Conservation (phyloP, 2,888 invertebrate genomes). For the Merodon equestris region DNA sequence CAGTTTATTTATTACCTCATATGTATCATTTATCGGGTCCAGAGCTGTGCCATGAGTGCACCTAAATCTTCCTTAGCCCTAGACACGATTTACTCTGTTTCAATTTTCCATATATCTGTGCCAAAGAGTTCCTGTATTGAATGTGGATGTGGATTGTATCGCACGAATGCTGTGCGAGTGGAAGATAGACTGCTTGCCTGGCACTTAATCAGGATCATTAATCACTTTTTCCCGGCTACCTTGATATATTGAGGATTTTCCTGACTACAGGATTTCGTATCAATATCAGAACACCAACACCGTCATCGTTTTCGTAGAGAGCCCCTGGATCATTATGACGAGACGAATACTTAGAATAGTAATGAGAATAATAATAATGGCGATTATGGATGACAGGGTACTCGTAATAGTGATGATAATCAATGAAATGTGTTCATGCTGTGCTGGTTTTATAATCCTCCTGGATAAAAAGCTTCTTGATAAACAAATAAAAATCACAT, state of each 20-base stretch:
- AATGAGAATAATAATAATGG: no score
- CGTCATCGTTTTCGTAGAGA: slow-evolving; percentile 15
- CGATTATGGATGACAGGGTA: no score
- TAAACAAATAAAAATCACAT: no score
- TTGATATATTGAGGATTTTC: slow-evolving; percentile 13
- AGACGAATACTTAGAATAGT: no score
- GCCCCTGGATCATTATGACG: slow-evolving; percentile 35
- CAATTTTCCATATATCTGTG: slow-evolving; percentile 26
- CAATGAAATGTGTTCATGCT: no score
- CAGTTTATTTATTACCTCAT: slow-evolving; percentile 61
- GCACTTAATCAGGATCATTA: slow-evolving; percentile 55
- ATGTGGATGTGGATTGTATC: slow-evolving; percentile 39
- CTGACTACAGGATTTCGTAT: slow-evolving; percentile 28
- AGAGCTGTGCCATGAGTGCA: no score
- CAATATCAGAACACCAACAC: slow-evolving; percentile 23
- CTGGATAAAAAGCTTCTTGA: no score
- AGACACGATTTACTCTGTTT: slow-evolving; percentile 53
- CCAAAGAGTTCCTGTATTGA: slow-evolving; percentile 26
- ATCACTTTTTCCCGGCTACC: slow-evolving; percentile 37
- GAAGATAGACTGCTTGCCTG: slow-evolving; percentile 46
- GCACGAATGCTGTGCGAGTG: slow-evolving; percentile 36
- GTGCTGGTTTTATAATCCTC: no score
- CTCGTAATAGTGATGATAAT: no score
- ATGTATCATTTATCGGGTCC: no score
- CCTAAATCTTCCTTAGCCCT: slow-evolving; percentile 51